Evolutionary conservation across 1,140 invertebrate genomes (phyloP).

Genomic region (Hermatobates lingyangjiaoensis): DNA sequence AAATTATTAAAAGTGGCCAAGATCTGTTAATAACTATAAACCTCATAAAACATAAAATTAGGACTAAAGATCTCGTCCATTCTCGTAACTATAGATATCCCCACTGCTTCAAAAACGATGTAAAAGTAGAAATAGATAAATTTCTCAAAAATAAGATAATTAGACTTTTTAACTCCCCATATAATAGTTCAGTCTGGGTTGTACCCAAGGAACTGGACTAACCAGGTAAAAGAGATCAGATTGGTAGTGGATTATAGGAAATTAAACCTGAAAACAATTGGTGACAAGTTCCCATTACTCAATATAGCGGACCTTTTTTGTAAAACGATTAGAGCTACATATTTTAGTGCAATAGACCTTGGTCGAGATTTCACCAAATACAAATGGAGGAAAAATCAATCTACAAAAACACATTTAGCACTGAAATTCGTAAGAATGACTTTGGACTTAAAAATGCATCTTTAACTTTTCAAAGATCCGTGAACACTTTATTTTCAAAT

Average conservation of each 20-base stretch:
- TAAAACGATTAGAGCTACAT: background rate
- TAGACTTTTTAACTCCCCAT: constrained; percentile 9
- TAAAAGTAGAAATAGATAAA: background rate
- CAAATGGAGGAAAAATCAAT: constrained; percentile 9
- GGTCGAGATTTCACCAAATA: constrained; percentile 21
- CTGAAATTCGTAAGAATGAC: constrained; percentile 10
- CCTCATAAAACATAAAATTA: constrained; percentile 1
- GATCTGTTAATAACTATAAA: too few relatives aligned
- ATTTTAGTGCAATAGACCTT: constrained; percentile 16
- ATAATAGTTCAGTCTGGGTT: constrained; percentile 9
- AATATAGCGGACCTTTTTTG: constrained; percentile 2
- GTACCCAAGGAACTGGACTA: constrained; percentile 17
- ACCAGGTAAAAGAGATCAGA: constrained; percentile 11
- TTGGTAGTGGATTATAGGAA: constrained; percentile 17
- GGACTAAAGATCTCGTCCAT: background rate
- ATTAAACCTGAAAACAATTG: constrained; percentile 12
- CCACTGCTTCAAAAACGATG: background rate
- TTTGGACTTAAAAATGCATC: constrained; percentile 13
- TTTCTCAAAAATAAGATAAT: background rate
- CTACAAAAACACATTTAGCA: constrained; percentile 16
- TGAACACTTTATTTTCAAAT: constrained; percentile 11
- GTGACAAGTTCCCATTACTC: constrained; percentile 4
- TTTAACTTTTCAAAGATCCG: constrained; percentile 9
- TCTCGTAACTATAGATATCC: background rate
- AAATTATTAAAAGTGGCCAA: too few relatives aligned